Conservation (phyloP, 2,797 vertebrate genomes). For the Rhinatrema bivittatum region DNA sequence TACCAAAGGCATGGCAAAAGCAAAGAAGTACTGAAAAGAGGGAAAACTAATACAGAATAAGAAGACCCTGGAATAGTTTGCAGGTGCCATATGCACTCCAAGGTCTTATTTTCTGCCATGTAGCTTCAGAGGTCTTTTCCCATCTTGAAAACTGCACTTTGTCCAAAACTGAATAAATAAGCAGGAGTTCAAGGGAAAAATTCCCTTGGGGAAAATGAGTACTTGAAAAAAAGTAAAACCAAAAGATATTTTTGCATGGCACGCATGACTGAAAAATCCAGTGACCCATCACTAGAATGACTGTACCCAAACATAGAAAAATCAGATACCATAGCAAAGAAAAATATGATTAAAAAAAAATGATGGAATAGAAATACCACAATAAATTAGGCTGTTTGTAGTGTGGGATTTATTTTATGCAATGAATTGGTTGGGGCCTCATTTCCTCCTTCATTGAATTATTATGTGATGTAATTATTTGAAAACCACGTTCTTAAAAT, state of each 20-base stretch:
- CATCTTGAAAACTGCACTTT: slow-evolving; percentile 15
- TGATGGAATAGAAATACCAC: too few species aligned
- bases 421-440: too few species aligned
- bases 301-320: slow-evolving; percentile 34
- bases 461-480: too few species aligned
- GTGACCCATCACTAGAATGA: slow-evolving; percentile 19
- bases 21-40: slow-evolving; percentile 4
- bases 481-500: too few species aligned
- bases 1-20: slow-evolving; percentile 3
- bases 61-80: slow-evolving; percentile 7
- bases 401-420: too few species aligned
- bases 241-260: slow-evolving; percentile 6
- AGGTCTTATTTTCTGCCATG: slow-evolving; percentile 6
- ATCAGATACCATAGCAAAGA: slow-evolving; percentile 28
- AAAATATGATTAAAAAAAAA: slow-evolving; percentile 30
- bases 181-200: slow-evolving; percentile 7
- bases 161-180: slow-evolving; percentile 20
- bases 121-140: slow-evolving; percentile 4
- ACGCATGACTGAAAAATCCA: background rate
- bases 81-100: slow-evolving; percentile 1
- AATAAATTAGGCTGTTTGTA: too few species aligned
- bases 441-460: too few species aligned
- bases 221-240: slow-evolving; percentile 5
- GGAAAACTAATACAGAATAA: slow-evolving; percentile 1
- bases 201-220: slow-evolving; percentile 5